Conservation (phyloP, 1,140 invertebrate species). For the Lucilia sericata region DNA sequence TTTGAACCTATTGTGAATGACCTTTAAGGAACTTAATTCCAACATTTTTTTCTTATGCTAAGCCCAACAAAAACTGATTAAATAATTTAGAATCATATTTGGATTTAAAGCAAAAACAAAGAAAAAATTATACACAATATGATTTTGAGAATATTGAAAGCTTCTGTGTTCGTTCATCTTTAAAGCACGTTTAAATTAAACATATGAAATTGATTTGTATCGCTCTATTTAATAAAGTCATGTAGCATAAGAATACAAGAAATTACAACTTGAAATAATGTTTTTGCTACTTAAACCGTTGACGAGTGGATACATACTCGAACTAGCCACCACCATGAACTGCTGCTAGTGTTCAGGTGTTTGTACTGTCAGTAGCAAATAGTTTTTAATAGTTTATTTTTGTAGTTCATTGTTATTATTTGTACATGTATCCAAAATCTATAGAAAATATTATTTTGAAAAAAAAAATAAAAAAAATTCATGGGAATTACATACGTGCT, state of each 20-base stretch:
- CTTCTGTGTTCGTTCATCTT: background rate
- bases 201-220: slow-evolving; percentile 18
- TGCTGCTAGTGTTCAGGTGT: background rate
- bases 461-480: slow-evolving; percentile 52
- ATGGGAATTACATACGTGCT: slow-evolving; percentile 66
- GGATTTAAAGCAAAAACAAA: background rate
- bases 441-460: background rate
- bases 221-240: slow-evolving; percentile 2
- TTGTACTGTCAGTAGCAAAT: background rate
- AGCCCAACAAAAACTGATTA: background rate
- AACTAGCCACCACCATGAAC: background rate
- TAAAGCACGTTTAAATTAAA: background rate
- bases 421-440: no score
- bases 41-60: background rate
- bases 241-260: no score
- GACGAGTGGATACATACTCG: no score
- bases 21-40: slow-evolving; percentile 13
- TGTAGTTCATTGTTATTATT: no score
- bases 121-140: background rate
- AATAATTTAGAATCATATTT: slow-evolving; percentile 16
- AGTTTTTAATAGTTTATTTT: background rate
- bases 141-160: background rate
- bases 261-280: no score
- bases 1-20: slow-evolving; percentile 40
- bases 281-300: background rate